Evolutionary conservation across 2,888 invertebrate species (phyloP).

Genomic region (Lepidocyrtinus sp.): DNA sequence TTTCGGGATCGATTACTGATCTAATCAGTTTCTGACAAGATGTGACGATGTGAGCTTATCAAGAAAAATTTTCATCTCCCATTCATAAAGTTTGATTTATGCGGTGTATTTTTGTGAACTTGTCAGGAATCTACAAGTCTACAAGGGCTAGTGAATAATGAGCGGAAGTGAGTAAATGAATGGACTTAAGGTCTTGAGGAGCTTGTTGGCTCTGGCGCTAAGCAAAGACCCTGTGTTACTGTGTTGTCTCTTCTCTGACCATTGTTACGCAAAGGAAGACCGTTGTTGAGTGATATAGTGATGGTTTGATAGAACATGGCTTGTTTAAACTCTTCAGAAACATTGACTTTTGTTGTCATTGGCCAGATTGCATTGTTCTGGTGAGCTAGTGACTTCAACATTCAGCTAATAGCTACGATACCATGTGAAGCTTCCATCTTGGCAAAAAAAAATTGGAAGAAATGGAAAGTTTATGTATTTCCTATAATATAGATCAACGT

Average conservation of each 20-base stretch:
- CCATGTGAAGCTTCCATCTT: slow-evolving; percentile 2
- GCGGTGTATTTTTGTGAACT: not conserved
- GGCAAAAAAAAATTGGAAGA: slow-evolving; percentile 1
- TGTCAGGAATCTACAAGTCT: not conserved
- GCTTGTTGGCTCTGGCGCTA: not conserved
- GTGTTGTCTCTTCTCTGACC: too few relatives aligned
- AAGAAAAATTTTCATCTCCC: not conserved
- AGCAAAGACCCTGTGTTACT: not conserved
- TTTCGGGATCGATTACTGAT: not conserved
- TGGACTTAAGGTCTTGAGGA: not conserved
- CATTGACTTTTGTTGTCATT: slow-evolving; percentile 31
- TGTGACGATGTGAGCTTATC: not conserved
- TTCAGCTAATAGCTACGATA: slow-evolving; percentile 4
- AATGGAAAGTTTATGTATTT: slow-evolving; percentile 32
- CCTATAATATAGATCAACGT: not conserved
- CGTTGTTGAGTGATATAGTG: not conserved
- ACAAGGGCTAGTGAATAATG: not conserved
- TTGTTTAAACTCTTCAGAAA: not conserved
- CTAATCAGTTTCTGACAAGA: not conserved
- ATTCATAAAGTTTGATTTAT: not conserved
- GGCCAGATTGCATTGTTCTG: slow-evolving; percentile 25
- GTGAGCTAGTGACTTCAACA: not conserved
- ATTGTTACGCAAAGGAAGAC: not conserved
- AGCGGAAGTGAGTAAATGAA: not conserved
- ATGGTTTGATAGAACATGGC: too few relatives aligned